phyloP scores from a whole-genome alignment of 2,888 invertebrate genomes.

The Chaitophorus viminalis region DNA sequence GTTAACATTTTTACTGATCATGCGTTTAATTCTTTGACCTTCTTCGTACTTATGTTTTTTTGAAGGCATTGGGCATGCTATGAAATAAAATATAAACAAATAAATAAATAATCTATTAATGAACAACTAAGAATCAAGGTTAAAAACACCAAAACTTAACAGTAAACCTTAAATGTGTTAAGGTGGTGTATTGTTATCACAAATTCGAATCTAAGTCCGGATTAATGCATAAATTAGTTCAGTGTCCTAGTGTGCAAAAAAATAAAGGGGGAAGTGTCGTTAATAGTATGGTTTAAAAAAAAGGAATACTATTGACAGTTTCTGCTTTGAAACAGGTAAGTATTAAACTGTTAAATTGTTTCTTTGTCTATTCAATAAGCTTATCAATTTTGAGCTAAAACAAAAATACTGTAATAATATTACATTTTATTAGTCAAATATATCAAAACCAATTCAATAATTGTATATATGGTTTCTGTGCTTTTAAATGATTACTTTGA shows the following conservation, averaged over 20 bases:
- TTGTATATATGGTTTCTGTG: too few species aligned
- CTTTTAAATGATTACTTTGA: too few species aligned
- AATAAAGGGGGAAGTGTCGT: neutral
- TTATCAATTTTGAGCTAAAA: too few species aligned
- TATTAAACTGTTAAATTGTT: too few species aligned
- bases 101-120: neutral
- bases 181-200: neutral
- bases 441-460: too few species aligned
- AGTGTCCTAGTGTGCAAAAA: neutral
- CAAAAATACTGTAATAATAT: too few species aligned
- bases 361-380: too few species aligned
- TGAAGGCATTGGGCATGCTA: conserved; percentile 72
- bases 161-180: too few species aligned
- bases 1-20: conserved; percentile 78
- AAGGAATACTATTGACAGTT: neutral
- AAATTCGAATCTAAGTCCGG: neutral
- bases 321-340: too few species aligned
- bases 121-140: neutral
- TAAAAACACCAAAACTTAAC: too few species aligned
- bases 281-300: neutral
- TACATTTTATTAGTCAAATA: too few species aligned
- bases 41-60: conserved; percentile 74
- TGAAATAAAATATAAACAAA: neutral
- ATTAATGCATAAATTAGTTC: too few species aligned
- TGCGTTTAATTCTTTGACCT: conserved; percentile 74